phyloP scores from a whole-genome alignment of 2,888 invertebrate species.

The Tetrapedia diversipes region DNA sequence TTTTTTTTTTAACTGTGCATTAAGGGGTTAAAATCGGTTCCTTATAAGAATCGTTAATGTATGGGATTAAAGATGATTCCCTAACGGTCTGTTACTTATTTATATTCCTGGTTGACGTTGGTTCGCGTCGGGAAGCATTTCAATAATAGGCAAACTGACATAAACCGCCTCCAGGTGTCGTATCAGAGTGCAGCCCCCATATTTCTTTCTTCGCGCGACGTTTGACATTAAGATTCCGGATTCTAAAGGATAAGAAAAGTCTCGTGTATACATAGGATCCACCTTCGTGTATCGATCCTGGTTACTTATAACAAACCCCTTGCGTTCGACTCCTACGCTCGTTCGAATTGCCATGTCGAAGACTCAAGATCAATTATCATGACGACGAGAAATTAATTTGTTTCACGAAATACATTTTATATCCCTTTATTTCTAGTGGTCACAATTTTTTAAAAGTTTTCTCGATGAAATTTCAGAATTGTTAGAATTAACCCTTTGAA shows the following conservation, averaged over 20 bases:
- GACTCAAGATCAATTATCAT: slow-evolving; percentile 3
- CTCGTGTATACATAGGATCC: slow-evolving; percentile 19
- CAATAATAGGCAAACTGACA: slow-evolving; percentile 4
- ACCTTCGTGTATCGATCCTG: slow-evolving; percentile 48
- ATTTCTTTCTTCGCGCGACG: not conserved
- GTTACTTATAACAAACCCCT: slow-evolving; percentile 57
- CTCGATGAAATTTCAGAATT: no score
- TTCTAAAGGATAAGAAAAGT: slow-evolving; percentile 20
- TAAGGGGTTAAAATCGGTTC: no score
- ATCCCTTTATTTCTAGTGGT: no score
- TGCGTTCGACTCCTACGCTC: not conserved
- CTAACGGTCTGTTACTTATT: not conserved
- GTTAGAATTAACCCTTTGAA: no score
- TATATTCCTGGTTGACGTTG: not conserved
- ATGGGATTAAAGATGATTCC: not conserved
- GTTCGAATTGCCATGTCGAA: slow-evolving; percentile 13
- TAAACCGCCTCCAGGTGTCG: not conserved
- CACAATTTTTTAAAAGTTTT: no score
- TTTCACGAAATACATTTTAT: no score
- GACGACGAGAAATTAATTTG: slow-evolving; percentile 1
- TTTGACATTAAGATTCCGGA: slow-evolving; percentile 31
- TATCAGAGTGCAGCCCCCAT: not conserved
- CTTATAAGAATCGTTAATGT: no score
- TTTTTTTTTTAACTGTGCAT: no score
- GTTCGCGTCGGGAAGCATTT: not conserved